A percentile compares a stretch with the other conserved stretches of the same genome.
phyloP scores from a whole-genome alignment of 2,113 vertebrate genomes.

The Picathartes gymnocephalus region DNA sequence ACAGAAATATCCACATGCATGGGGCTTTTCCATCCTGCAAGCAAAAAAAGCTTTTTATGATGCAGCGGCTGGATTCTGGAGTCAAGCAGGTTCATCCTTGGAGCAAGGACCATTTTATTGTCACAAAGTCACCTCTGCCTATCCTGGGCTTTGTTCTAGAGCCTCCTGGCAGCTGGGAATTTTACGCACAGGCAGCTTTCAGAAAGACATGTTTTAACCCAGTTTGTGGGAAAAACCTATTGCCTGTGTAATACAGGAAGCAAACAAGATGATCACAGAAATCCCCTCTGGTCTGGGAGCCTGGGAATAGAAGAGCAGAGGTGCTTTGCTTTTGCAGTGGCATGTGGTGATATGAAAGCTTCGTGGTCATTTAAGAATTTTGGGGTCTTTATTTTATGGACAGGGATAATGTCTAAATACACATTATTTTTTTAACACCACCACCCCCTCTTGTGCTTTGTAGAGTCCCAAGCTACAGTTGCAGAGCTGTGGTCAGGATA shows the following conservation, averaged over 20 bases:
- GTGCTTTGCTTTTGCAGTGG: background rate
- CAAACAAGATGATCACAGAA: background rate
- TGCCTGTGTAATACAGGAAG: background rate
- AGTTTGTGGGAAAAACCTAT: background rate
- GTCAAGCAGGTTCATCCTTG: background rate
- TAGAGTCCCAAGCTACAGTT: slow-evolving; percentile 42
- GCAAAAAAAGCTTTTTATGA: background rate
- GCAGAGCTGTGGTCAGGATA: slow-evolving; percentile 62
- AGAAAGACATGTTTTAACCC: background rate
- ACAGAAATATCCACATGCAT: background rate
- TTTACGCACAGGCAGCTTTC: background rate
- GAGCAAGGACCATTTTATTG: background rate
- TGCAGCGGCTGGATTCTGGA: background rate
- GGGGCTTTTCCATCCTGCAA: background rate
- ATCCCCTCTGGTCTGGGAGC: background rate
- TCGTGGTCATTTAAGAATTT: slow-evolving; percentile 33
- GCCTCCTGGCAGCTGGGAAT: background rate
- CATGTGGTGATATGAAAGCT: background rate
- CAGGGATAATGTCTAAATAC: slow-evolving; percentile 57
- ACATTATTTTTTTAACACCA: slow-evolving; percentile 53
- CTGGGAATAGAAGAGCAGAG: background rate
- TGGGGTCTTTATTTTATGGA: slow-evolving; percentile 57
- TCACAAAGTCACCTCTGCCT: background rate
- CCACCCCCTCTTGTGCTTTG: slow-evolving; percentile 32
- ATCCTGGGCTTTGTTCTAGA: background rate